Base-by-base conservation (phyloP, 64 coral and sea anemone genomes). In the Pachyseris speciosa region DNA sequence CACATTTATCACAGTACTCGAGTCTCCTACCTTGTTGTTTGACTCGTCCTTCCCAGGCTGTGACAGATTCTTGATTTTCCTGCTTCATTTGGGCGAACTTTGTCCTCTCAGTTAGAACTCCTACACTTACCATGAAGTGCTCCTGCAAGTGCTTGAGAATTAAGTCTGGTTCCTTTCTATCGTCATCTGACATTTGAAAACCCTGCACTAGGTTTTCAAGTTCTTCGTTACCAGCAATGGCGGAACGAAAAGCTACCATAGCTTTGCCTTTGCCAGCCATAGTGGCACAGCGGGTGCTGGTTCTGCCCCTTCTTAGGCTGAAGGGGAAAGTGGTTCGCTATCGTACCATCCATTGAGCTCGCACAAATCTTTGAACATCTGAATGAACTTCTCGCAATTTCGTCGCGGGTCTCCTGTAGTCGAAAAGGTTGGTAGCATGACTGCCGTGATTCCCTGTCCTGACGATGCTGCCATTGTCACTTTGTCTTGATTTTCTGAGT, bases 61-160 rank as follows among this genome's bases (percentile, higher is more conserved):
- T 65, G 31, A 88, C 72, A 76, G 72, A 88, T 42, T 77, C 72
- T 9, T 88, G 86, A 52, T 6, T 73, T 38, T 88, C 85, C 59
- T 87, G 85, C 74, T 87, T 87, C 86, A 88, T 88, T 66, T 88
- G 53, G 19, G 72, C 72, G 58, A 75, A 89, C n/a, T 89, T 89
- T 89, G 69, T 74, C 69, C 85, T 87, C 6, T 87, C 83, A 0
- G 64, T 86, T 69, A 86, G 83, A 5, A 86, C 83, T 86, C 45
- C 86, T 76, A 75, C 70, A 63, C 50, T 88, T 27, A 38, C 57
- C 20, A 61, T 64, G 45, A 88, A 76, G 66, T 88, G 86, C 27
- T 88, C 86, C 64, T 88, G 52, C 64, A 88, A 77, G 10, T 30
- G 63, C 59, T 44, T 72, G 75, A 88, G 86, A 48, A 88, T 63